A percentile compares a stretch with the other conserved stretches of the same genome.
Evolutionary conservation across 2,113 vertebrate species (phyloP).

Genomic region (Upupa epops): DNA sequence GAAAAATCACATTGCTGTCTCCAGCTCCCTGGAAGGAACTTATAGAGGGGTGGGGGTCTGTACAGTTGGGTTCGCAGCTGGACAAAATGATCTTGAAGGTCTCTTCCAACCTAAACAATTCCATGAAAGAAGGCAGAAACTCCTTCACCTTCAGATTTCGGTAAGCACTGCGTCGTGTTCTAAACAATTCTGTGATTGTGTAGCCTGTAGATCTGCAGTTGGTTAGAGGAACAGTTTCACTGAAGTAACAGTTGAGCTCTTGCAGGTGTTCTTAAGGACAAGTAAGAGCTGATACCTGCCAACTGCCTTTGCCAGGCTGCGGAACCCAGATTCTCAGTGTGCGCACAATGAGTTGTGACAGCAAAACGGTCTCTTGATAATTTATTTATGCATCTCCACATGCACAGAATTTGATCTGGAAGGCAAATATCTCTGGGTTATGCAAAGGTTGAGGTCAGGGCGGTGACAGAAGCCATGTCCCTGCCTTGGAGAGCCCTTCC

Average conservation of each 20-base stretch:
- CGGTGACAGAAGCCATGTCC: neutral
- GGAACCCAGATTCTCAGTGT: neutral
- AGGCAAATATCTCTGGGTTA: neutral
- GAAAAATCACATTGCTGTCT: neutral
- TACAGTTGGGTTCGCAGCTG: no score
- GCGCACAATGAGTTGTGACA: slow-evolving; percentile 21
- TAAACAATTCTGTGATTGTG: no score
- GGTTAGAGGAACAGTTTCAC: neutral
- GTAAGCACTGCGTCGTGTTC: no score
- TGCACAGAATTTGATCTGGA: neutral
- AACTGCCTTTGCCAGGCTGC: neutral
- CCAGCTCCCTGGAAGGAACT: no score
- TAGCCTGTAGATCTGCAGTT: neutral
- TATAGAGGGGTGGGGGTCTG: no score
- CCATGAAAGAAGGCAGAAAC: neutral
- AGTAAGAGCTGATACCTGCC: neutral
- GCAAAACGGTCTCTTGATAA: neutral
- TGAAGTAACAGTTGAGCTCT: neutral
- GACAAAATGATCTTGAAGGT: no score
- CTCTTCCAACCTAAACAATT: no score
- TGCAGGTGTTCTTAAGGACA: neutral
- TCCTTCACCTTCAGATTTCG: neutral
- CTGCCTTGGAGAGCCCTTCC: neutral
- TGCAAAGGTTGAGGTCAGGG: neutral
- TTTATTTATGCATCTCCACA: neutral